Evolutionary conservation across 1,140 invertebrate genomes (phyloP).

Genomic region (Camponotus floridanus): DNA sequence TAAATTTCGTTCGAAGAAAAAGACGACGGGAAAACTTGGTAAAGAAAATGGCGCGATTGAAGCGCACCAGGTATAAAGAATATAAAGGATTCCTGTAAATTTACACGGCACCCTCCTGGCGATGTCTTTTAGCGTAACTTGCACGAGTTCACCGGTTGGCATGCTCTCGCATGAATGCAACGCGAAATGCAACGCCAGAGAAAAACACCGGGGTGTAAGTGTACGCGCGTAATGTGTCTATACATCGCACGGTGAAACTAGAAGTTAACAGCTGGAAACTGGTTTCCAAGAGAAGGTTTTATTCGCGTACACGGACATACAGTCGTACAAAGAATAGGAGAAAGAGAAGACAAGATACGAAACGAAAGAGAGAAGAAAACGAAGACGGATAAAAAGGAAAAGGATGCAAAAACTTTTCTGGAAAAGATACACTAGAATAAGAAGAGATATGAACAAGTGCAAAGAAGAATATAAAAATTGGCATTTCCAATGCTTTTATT

Average conservation of each 20-base stretch:
- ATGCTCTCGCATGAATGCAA: constrained; percentile 35
- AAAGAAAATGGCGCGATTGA: background rate
- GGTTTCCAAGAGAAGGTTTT: constrained; percentile 66
- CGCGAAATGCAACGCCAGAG: background rate
- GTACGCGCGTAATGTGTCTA: constrained; percentile 32
- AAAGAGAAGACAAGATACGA: background rate
- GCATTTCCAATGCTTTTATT: no score
- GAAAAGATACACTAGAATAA: background rate
- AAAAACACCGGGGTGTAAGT: constrained; percentile 22
- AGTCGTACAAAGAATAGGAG: constrained; percentile 13
- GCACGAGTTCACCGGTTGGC: constrained; percentile 5
- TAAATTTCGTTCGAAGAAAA: background rate
- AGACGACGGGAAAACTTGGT: background rate
- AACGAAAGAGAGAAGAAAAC: background rate
- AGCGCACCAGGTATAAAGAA: background rate
- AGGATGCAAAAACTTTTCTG: background rate
- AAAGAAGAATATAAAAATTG: no score
- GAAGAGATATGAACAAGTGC: no score
- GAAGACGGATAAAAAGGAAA: background rate
- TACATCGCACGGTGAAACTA: constrained; percentile 67
- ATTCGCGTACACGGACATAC: constrained; percentile 29
- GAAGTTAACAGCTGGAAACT: constrained; percentile 75
- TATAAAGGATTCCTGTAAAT: background rate
- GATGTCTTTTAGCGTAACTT: background rate
- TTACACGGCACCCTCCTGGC: background rate